A percentile compares a stretch with the other conserved stretches of the same genome.
These are phyloP conservation scores for Darevskia mixta DNA, from an alignment of 2,797 vertebrate genomes.

Conservation along the genomic window DNA sequence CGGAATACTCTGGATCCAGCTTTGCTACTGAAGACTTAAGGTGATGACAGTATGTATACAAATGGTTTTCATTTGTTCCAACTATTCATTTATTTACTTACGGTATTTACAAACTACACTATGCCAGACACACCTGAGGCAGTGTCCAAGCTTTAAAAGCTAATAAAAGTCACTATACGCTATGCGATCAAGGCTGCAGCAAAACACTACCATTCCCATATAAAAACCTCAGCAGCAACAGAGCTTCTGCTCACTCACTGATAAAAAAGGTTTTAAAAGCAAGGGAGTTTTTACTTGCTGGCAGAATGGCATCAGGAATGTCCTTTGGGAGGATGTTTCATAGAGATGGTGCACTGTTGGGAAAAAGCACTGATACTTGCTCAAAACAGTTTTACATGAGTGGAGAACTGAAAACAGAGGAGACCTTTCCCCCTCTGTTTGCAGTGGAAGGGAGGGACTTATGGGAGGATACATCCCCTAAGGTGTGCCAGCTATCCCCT, in stretches of 20 bases:
- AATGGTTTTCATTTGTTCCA: background rate
- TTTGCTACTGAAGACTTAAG: background rate
- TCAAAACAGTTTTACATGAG: background rate
- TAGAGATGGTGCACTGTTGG: background rate
- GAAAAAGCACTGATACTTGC: background rate
- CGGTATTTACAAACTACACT: background rate
- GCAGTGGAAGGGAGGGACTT: background rate
- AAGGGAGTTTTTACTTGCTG: background rate
- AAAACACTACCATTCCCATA: background rate
- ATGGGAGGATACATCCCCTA: background rate
- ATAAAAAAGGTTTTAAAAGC: background rate
- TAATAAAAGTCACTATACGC: background rate
- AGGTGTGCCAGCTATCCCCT: background rate
- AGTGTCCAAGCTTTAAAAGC: background rate
- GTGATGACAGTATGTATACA: too few relatives aligned
- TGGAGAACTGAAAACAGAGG: background rate
- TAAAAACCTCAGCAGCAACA: background rate
- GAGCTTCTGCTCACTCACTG: background rate
- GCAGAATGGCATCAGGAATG: background rate
- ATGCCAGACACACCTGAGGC: background rate
- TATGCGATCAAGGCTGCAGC: background rate
- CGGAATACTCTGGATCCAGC: background rate
- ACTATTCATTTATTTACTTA: background rate
- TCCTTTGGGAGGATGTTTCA: background rate
- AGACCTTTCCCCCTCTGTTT: background rate